Conservation (phyloP, 1,140 invertebrate species). For the Octopus sinensis region DNA sequence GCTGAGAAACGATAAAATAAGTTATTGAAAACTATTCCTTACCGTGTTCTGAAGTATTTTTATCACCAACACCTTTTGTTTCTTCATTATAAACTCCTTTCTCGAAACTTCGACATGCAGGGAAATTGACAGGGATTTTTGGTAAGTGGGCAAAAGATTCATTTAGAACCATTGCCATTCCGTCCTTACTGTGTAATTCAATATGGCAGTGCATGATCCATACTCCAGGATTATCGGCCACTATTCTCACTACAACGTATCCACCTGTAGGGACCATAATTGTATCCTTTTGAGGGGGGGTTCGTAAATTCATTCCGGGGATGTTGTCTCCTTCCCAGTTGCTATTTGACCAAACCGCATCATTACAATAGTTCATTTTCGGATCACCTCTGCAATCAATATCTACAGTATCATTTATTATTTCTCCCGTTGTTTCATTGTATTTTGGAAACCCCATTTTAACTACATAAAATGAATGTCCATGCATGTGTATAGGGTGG, state of each 20-base stretch:
- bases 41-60: too few species aligned
- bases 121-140: constrained; percentile 30
- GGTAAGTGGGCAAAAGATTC: constrained; percentile 35
- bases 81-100: too few species aligned
- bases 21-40: too few species aligned
- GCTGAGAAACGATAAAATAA: too few species aligned
- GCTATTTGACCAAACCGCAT: constrained; percentile 28
- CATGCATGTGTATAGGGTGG: too few species aligned
- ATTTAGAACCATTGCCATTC: constrained; percentile 48
- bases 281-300: constrained; percentile 69
- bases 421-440: not conserved
- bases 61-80: too few species aligned
- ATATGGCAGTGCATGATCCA: constrained; percentile 40
- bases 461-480: too few species aligned
- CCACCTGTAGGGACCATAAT: constrained; percentile 68
- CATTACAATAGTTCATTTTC: constrained; percentile 24
- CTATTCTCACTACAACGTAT: constrained; percentile 68
- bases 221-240: constrained; percentile 67
- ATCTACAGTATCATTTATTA: not conserved
- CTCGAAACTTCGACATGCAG: constrained; percentile 31
- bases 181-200: constrained; percentile 31
- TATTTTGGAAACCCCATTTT: too few species aligned
- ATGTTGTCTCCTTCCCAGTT: constrained; percentile 31
- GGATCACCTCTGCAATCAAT: constrained; percentile 15
- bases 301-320: constrained; percentile 49